Evolutionary conservation across 2,888 invertebrate species (phyloP), one percentile per base, ranked within the genome.

Genomic region (Dryobotodes eremita): DNA sequence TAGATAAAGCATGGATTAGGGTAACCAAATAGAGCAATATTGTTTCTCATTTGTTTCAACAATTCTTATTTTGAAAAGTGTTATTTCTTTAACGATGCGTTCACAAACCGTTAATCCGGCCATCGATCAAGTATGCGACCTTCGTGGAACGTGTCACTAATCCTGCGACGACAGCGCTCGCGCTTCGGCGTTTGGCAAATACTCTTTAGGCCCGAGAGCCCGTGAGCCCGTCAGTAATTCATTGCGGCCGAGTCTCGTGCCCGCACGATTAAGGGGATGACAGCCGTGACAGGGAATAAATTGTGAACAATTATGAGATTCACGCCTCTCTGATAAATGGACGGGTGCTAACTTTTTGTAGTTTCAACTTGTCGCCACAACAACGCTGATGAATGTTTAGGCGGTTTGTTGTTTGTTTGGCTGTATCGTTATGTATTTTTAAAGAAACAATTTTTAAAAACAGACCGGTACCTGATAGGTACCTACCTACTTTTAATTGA

Each of bases 101-200:
- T 88, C 80, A 71, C 75, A 83, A 85, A 82, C 73, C 62, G 80
- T 80, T 94, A 94, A 94, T 94, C 93, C 93, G 23, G 62, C 89
- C 80, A 95, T 96, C 91, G 89, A 94, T 96, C 94, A 95, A 84
- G 26, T 80, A 84, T 79, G 81, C 86, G 91, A 88, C 93, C 93
- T 96, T 96, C 96, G 94, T 90, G 94, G 96, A 96, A 96, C 94
- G 94, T 95, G 94, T 91, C 83, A 80, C 62, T 95, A 95, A 96
- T 95, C 96, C 93, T 77, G 78, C 91, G 94, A 91, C 86, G 95
- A 95, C 95, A 94, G 92, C 86, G 42, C 78, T 72, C 77, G 76
- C 86, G 82, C 87, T 88, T 89, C 89, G 90, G 90, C 90, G 90
- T 92, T 93, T 90, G 87, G 88, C 89, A 90, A 90, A 91, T 86